A percentile compares a stretch with the other conserved stretches of the same genome.
Evolutionary conservation across 2,888 invertebrate genomes (phyloP).

Genomic region (Phania funesta): DNA sequence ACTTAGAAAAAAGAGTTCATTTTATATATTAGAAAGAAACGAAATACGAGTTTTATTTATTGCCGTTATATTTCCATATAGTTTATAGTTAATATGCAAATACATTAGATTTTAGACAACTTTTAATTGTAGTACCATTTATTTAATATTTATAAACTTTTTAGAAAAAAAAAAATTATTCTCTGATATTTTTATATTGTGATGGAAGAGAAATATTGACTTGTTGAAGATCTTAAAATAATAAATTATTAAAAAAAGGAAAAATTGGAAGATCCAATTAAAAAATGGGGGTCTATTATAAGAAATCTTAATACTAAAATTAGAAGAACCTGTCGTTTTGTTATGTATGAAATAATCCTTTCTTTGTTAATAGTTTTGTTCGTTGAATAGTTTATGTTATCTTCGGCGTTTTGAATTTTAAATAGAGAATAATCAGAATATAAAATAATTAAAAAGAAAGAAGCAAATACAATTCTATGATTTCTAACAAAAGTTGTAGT

Average conservation of each 20-base stretch:
- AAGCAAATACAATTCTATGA: slow-evolving; percentile 46
- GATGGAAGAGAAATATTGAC: slow-evolving; percentile 9
- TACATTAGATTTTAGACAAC: background rate
- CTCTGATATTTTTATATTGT: background rate
- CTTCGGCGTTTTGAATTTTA: slow-evolving; percentile 1
- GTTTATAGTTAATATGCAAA: background rate
- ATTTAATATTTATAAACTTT: background rate
- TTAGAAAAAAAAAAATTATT: background rate
- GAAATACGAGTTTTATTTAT: slow-evolving; percentile 6
- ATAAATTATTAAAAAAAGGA: slow-evolving; percentile 5
- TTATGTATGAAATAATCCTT: background rate
- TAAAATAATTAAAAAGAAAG: slow-evolving; percentile 41
- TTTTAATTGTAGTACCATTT: background rate
- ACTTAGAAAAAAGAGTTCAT: background rate
- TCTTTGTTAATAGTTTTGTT: background rate
- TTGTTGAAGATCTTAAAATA: slow-evolving; percentile 12
- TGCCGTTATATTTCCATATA: background rate
- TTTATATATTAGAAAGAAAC: slow-evolving; percentile 17
- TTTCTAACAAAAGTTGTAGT: slow-evolving; percentile 47
- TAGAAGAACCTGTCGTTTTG: background rate
- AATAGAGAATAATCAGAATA: slow-evolving; percentile 25
- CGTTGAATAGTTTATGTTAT: background rate
- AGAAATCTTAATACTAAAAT: slow-evolving; percentile 27
- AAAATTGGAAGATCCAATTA: slow-evolving; percentile 1
- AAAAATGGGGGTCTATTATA: slow-evolving; percentile 4